Evolutionary conservation across 2,797 vertebrate genomes (phyloP).

Genomic region (Erpetoichthys calabaricus): DNA sequence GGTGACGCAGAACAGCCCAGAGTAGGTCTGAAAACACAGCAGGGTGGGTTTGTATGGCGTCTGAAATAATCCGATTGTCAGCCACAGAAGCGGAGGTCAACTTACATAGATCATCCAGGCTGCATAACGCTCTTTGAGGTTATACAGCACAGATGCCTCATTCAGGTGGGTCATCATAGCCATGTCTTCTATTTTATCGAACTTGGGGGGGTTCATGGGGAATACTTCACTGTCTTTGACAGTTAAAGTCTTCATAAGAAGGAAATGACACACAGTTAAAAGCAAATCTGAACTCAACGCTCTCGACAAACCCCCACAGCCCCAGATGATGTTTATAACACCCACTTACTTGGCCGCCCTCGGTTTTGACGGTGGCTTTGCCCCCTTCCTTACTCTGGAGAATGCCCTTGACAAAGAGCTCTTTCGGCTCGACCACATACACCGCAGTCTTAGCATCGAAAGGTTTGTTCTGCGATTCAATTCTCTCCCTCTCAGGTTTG

Average conservation of each 20-base stretch:
- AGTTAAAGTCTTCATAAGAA: constrained; percentile 8
- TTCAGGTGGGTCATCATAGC: constrained; percentile 51
- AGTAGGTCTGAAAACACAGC: constrained; percentile 42
- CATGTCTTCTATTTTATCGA: constrained; percentile 54
- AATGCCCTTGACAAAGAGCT: constrained; percentile 57
- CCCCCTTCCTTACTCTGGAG: constrained; percentile 39
- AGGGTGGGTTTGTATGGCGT: no score
- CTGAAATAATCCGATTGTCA: no score
- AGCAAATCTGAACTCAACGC: no score
- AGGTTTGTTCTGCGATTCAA: constrained; percentile 58
- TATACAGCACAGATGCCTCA: constrained; percentile 43
- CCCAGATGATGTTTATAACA: no score
- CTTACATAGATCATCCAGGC: constrained; percentile 45
- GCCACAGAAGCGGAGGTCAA: background rate
- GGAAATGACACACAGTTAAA: background rate
- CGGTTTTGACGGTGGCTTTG: constrained; percentile 49
- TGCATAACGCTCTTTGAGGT: constrained; percentile 49
- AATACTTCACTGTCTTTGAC: constrained; percentile 12
- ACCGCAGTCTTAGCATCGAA: constrained; percentile 60
- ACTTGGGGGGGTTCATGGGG: constrained; percentile 43
- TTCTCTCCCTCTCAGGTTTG: constrained; percentile 60
- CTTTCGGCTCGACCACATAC: constrained; percentile 52
- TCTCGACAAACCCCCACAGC: no score
- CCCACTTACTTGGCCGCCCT: constrained; percentile 35
- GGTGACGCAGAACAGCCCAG: constrained; percentile 56